Conservation (phyloP, 2,113 vertebrate genomes). For the Lamprologus lemairii region DNA sequence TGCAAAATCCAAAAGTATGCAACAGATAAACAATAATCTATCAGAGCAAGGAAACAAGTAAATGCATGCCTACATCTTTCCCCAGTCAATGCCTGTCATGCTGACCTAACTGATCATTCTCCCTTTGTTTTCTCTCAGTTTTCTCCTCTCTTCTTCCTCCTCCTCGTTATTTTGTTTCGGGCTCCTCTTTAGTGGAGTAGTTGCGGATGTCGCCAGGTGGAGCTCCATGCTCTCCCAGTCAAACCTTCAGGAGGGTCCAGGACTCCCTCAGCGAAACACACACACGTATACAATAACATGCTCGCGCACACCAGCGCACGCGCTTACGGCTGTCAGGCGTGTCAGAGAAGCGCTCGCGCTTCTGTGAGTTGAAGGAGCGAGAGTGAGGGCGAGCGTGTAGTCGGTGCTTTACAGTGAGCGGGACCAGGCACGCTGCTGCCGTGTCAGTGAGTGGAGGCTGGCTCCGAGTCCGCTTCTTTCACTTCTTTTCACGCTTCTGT, state of each 20-base stretch:
- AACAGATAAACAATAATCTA: not conserved
- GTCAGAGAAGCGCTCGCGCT: constrained; percentile 17
- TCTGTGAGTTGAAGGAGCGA: constrained; percentile 4
- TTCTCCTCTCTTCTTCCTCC: not conserved
- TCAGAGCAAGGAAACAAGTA: not conserved
- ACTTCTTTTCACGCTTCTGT: not conserved
- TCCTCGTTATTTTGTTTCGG: not conserved
- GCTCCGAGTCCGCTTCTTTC: not conserved
- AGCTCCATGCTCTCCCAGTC: constrained; percentile 16
- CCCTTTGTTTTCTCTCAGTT: not conserved
- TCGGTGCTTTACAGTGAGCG: not conserved
- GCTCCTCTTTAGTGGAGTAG: not conserved
- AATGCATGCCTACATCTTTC: not conserved
- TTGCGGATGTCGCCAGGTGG: constrained; percentile 42
- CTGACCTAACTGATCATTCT: not conserved
- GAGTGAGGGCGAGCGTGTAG: not conserved
- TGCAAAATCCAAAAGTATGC: not conserved
- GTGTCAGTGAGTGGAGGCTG: not conserved
- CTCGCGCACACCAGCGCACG: not conserved
- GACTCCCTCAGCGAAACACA: not conserved
- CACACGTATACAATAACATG: not conserved
- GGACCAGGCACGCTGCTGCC: not conserved
- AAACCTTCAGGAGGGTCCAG: constrained; percentile 18
- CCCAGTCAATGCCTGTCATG: not conserved
- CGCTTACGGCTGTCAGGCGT: constrained; percentile 5